A percentile compares a stretch with the other conserved stretches of the same genome.
Evolutionary conservation across 2,113 vertebrate species (phyloP).

Genomic region (Cepphus grylle): DNA sequence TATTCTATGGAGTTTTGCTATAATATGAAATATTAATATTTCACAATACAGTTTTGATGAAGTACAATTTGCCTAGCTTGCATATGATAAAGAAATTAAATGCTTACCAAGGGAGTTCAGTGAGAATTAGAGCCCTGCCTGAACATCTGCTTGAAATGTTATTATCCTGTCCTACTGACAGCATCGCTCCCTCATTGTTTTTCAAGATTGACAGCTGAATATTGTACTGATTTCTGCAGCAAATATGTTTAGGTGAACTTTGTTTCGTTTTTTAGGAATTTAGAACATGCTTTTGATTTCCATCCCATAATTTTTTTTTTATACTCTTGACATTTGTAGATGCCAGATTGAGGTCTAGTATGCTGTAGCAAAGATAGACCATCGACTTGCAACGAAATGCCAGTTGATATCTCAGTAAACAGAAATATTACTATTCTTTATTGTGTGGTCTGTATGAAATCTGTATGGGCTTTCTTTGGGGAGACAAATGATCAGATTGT

Average conservation of each 20-base stretch:
- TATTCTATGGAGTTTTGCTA: constrained; percentile 78
- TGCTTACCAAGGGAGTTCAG: constrained; percentile 81
- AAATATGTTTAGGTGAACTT: constrained; percentile 79
- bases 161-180: constrained; percentile 79
- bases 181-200: constrained; percentile 72
- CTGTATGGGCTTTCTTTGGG: constrained; percentile 80
- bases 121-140: constrained; percentile 78
- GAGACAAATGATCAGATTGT: constrained; percentile 87
- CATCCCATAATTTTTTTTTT: constrained; percentile 55
- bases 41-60: constrained; percentile 82
- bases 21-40: constrained; percentile 84
- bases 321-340: constrained; percentile 89
- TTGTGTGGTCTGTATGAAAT: constrained; percentile 81
- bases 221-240: constrained; percentile 75
- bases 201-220: constrained; percentile 81
- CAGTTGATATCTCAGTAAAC: constrained; percentile 92
- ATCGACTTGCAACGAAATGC: constrained; percentile 84
- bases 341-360: constrained; percentile 87
- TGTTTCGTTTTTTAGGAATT: constrained; percentile 69
- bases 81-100: constrained; percentile 86
- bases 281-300: constrained; percentile 73
- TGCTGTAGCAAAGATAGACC: constrained; percentile 80
- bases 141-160: constrained; percentile 84
- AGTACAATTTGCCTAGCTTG: constrained; percentile 78
- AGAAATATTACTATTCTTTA: constrained; percentile 90